These are phyloP conservation scores for Stegana nigrithorax DNA, from an alignment of 2,888 invertebrate genomes.

Conservation along the genomic window DNA sequence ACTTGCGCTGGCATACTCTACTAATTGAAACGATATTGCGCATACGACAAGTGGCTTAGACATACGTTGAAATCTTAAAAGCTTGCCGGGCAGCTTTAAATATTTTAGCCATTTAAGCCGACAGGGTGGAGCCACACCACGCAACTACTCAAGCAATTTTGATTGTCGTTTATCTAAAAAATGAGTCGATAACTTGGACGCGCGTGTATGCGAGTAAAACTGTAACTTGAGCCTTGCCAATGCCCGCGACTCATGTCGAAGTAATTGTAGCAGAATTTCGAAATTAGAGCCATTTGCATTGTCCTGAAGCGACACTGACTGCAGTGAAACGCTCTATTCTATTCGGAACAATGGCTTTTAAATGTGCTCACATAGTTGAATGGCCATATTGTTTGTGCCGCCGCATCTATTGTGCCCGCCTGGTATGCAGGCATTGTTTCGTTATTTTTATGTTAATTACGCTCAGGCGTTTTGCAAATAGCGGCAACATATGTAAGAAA, in stretches of 20 bases:
- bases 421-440: constrained; percentile 1
- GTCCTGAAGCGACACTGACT: constrained; percentile 1
- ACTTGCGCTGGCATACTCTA: no score
- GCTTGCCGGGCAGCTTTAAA: constrained; percentile 36
- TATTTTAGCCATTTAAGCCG: constrained; percentile 50
- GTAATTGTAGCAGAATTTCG: constrained; percentile 15
- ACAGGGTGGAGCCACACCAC: constrained; percentile 36
- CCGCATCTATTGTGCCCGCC: not conserved
- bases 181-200: not conserved
- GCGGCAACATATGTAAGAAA: constrained; percentile 13
- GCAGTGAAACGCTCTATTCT: not conserved
- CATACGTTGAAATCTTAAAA: constrained; percentile 28
- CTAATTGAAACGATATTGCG: constrained; percentile 11
- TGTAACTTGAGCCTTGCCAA: not conserved
- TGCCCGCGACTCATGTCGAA: not conserved
- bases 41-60: constrained; percentile 41
- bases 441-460: constrained; percentile 17
- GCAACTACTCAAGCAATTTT: constrained; percentile 22
- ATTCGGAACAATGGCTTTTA: not conserved
- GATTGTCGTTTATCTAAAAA: constrained; percentile 1
- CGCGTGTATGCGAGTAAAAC: not conserved
- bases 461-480: not conserved
- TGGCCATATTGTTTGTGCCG: constrained; percentile 8
- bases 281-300: constrained; percentile 14
- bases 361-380: constrained; percentile 4